These are phyloP conservation scores for Chaetophractus vellerosus DNA, from an alignment of 2,797 vertebrate species.

Conservation along the genomic window DNA sequence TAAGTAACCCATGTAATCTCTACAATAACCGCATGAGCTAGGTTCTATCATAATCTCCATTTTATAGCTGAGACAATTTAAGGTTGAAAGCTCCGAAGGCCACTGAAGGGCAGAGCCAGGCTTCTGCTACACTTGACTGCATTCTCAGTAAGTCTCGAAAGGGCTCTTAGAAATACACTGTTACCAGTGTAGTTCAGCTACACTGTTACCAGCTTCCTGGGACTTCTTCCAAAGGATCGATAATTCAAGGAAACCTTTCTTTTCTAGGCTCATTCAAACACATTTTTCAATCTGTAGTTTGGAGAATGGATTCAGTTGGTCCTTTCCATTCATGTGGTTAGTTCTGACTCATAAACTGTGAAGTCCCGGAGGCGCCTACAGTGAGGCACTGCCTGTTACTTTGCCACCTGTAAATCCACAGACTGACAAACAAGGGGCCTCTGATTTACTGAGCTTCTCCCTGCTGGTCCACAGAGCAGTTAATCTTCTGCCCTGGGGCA, in stretches of 20 bases:
- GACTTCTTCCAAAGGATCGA: constrained; percentile 49
- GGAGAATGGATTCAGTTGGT: constrained; percentile 46
- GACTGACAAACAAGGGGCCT: constrained; percentile 76
- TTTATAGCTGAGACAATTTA: constrained; percentile 26
- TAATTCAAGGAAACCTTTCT: constrained; percentile 31
- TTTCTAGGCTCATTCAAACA: constrained; percentile 20
- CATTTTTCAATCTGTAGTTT: constrained; percentile 69
- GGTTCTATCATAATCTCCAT: constrained; percentile 1
- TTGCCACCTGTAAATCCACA: constrained; percentile 82
- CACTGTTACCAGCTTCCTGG: not conserved
- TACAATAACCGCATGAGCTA: not conserved
- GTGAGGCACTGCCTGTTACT: constrained; percentile 71
- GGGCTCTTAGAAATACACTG: not conserved
- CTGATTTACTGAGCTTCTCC: constrained; percentile 80
- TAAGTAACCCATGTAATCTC: constrained; percentile 45
- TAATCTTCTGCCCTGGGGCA: constrained; percentile 81
- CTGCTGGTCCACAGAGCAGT: constrained; percentile 77
- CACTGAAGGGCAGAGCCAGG: not conserved
- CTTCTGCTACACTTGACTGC: not conserved
- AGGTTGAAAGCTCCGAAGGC: not conserved
- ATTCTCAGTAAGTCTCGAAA: constrained; percentile 21
- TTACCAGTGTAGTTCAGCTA: not conserved
- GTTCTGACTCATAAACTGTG: constrained; percentile 71
- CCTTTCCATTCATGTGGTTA: constrained; percentile 4
- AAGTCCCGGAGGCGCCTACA: constrained; percentile 54